Evolutionary conservation across 2,113 vertebrate species (phyloP).

Genomic region (Hemicordylus capensis): DNA sequence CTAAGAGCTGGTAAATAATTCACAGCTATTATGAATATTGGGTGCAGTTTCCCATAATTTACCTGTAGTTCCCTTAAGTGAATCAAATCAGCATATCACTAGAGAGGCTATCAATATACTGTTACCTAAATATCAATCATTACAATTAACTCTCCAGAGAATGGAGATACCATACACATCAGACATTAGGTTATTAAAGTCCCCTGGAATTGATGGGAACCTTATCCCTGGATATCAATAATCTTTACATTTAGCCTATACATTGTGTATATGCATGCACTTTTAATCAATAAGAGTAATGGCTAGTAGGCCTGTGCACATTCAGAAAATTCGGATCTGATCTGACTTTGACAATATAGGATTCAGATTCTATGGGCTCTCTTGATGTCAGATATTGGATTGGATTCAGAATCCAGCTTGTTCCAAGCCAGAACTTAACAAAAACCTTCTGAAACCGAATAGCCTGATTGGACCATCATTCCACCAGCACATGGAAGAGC

Average conservation of each 20-base stretch:
- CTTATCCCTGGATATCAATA: not conserved
- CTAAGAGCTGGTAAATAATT: constrained; percentile 22
- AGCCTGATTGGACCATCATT: too few relatives aligned
- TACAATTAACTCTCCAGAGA: not conserved
- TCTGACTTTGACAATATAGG: too few relatives aligned
- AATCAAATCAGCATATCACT: not conserved
- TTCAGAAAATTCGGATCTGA: too few relatives aligned
- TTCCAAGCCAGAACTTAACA: too few relatives aligned
- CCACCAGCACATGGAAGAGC: too few relatives aligned
- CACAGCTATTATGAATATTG: not conserved
- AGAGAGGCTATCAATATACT: not conserved
- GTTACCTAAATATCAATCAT: not conserved
- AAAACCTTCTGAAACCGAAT: too few relatives aligned
- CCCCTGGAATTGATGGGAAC: not conserved
- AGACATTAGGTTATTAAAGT: not conserved
- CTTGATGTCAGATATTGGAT: too few relatives aligned
- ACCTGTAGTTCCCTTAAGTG: not conserved
- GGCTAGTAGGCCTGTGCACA: not conserved
- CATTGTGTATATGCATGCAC: not conserved
- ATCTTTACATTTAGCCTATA: not conserved
- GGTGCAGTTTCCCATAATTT: not conserved
- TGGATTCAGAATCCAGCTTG: too few relatives aligned
- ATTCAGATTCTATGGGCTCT: too few relatives aligned
- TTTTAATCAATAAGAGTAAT: not conserved
- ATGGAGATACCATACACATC: not conserved